These are phyloP conservation scores for Morone chrysops DNA, from an alignment of 2,113 vertebrate species.

Conservation along the genomic window DNA sequence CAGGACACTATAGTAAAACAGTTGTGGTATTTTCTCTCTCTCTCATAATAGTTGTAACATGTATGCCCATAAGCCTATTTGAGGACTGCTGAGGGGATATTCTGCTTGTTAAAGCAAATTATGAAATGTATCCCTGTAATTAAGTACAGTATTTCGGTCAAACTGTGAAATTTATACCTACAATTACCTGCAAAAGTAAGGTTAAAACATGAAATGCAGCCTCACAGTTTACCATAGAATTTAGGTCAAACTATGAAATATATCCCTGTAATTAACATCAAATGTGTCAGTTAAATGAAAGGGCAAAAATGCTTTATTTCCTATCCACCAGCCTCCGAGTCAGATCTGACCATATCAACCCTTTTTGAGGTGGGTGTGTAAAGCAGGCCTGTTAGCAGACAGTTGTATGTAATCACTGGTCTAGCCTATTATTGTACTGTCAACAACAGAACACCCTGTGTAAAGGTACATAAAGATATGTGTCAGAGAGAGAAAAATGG, in stretches of 20 bases:
- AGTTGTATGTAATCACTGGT: slow-evolving; percentile 14
- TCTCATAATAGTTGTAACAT: slow-evolving; percentile 20
- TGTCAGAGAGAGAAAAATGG: neutral
- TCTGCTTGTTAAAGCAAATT: slow-evolving; percentile 48
- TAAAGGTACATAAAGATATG: slow-evolving; percentile 10
- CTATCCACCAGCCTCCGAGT: neutral
- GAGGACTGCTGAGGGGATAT: neutral
- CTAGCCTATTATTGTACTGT: slow-evolving; percentile 22
- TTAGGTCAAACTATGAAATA: slow-evolving; percentile 48
- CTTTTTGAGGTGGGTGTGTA: neutral
- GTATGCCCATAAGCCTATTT: neutral
- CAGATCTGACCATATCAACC: neutral
- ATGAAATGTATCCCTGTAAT: slow-evolving; percentile 60
- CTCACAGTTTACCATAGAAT: slow-evolving; percentile 3
- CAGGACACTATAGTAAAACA: slow-evolving; percentile 3
- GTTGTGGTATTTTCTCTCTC: slow-evolving; percentile 10
- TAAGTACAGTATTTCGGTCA: slow-evolving; percentile 33
- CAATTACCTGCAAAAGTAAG: slow-evolving; percentile 46
- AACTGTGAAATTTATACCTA: slow-evolving; percentile 38
- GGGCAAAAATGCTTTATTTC: slow-evolving; percentile 1
- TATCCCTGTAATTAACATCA: slow-evolving; percentile 52
- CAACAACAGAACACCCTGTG: slow-evolving; percentile 4
- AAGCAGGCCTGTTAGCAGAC: slow-evolving; percentile 13
- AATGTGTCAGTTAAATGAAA: slow-evolving; percentile 9
- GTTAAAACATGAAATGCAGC: slow-evolving; percentile 33